phyloP scores from a whole-genome alignment of 2,888 invertebrate species.

The Junonia oenone region DNA sequence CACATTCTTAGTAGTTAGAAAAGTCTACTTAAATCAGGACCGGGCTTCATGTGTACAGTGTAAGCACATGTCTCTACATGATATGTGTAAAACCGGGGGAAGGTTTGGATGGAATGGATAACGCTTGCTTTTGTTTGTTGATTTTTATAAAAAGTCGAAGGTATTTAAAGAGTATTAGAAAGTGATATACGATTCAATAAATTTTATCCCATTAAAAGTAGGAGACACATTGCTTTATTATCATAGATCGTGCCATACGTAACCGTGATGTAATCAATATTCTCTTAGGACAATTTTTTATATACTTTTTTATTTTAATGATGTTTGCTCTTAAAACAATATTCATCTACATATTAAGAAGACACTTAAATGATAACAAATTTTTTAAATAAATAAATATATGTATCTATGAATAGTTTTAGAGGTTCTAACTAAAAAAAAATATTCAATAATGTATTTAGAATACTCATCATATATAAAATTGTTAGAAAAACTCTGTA shows the following conservation, averaged over 20 bases:
- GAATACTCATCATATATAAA: no score
- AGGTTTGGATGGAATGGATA: background rate
- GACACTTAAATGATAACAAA: no score
- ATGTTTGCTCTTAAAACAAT: no score
- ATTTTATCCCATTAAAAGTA: constrained; percentile 14
- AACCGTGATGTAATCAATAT: background rate
- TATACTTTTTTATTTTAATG: no score
- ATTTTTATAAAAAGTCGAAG: constrained; percentile 7
- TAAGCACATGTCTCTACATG: constrained; percentile 29
- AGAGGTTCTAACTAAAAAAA: no score
- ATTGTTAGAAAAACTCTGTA: no score
- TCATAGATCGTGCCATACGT: background rate
- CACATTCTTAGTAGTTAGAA: constrained; percentile 55
- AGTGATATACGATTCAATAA: constrained; percentile 14
- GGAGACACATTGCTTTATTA: background rate
- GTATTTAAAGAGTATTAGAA: constrained; percentile 19
- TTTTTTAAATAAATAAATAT: no score
- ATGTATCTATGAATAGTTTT: no score
- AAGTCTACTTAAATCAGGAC: constrained; percentile 46
- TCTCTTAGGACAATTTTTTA: background rate
- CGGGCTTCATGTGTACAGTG: constrained; percentile 42
- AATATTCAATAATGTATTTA: no score
- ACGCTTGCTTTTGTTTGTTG: background rate
- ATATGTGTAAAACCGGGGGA: background rate
- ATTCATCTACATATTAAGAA: no score